Conservation (phyloP, 2,888 invertebrate genomes). For the Rhamphomyia laevipes region DNA sequence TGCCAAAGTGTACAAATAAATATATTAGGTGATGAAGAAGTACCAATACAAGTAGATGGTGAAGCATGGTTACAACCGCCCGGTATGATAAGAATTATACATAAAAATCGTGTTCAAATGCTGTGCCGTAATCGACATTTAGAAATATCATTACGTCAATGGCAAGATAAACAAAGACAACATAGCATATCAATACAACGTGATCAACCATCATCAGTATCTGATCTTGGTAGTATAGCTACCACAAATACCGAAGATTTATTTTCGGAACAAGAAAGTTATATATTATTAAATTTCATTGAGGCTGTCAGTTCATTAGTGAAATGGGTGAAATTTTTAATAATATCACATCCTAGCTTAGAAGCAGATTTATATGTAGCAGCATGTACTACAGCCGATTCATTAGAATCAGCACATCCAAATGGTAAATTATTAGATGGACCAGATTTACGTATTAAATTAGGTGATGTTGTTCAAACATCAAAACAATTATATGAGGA, state of each 20-base stretch:
- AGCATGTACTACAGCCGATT: constrained; percentile 57
- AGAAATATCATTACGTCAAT: constrained; percentile 77
- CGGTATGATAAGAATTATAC: constrained; percentile 88
- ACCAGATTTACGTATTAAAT: constrained; percentile 57
- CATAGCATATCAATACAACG: constrained; percentile 41
- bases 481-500: constrained; percentile 54
- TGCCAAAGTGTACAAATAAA: constrained; percentile 94
- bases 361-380: constrained; percentile 64
- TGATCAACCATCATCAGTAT: constrained; percentile 36
- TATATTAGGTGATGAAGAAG: constrained; percentile 83
- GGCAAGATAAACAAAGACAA: constrained; percentile 73
- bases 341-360: constrained; percentile 53
- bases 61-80: constrained; percentile 98
- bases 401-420: constrained; percentile 64
- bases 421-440: constrained; percentile 71
- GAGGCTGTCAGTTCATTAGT: constrained; percentile 77
- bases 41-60: constrained; percentile 93
- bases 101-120: constrained; percentile 96
- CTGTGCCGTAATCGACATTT: constrained; percentile 80
- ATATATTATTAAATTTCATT: constrained; percentile 58
- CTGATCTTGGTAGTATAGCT: constrained; percentile 23
- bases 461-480: constrained; percentile 46
- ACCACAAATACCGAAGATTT: constrained; percentile 35
- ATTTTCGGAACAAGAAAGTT: constrained; percentile 39
- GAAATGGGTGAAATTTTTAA: constrained; percentile 63